Evolutionary conservation across 2,113 vertebrate genomes (phyloP).

Genomic region (Lagopus muta): DNA sequence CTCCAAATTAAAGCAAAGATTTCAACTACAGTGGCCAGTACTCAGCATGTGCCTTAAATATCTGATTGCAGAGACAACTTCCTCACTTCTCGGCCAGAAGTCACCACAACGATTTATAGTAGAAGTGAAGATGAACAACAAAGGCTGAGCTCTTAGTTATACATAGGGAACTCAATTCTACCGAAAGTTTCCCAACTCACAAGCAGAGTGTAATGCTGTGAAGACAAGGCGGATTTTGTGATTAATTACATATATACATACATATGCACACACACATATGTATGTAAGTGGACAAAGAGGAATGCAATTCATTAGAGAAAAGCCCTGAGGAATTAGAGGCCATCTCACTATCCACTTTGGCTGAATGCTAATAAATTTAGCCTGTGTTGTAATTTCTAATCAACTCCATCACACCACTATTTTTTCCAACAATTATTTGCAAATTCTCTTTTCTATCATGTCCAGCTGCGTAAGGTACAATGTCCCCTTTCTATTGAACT

Average conservation of each 20-base stretch:
- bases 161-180: fast-evolving
- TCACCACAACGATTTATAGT: fast-evolving
- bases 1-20: neutral
- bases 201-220: neutral
- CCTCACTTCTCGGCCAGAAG: neutral
- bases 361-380: neutral
- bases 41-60: neutral
- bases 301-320: neutral
- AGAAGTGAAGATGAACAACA: neutral
- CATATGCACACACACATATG: neutral
- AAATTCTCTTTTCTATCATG: neutral
- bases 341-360: neutral
- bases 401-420: neutral
- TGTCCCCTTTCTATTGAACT: neutral
- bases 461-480: neutral
- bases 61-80: neutral
- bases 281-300: neutral
- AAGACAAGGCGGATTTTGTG: neutral
- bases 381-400: neutral
- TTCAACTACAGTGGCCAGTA: neutral
- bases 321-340: neutral
- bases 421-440: neutral
- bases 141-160: neutral
- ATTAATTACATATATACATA: neutral
- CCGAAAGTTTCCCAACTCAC: neutral